phyloP scores from a whole-genome alignment of 2,797 vertebrate species.

The Crenuchus spilurus region DNA sequence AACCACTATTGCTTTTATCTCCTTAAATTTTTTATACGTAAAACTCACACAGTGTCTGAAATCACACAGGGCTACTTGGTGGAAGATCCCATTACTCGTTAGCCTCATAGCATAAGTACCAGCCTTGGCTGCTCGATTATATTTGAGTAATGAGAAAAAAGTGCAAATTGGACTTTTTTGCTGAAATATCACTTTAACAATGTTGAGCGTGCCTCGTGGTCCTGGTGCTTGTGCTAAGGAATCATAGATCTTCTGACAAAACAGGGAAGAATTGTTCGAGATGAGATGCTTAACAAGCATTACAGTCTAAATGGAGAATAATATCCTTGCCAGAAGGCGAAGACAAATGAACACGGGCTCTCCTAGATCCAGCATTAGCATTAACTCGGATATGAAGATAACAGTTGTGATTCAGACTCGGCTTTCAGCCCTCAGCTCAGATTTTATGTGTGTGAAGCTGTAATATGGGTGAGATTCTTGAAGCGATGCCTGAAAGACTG shows the following conservation, averaged over 20 bases:
- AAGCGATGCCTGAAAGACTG: slow-evolving; percentile 13
- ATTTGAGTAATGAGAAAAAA: not conserved
- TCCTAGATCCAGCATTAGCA: not conserved
- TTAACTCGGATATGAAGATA: slow-evolving; percentile 10
- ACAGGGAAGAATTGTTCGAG: not conserved
- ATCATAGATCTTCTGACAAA: not conserved
- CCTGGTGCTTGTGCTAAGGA: not conserved
- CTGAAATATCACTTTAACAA: not conserved
- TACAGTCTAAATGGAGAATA: not conserved
- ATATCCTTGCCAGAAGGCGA: not conserved
- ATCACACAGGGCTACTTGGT: no score
- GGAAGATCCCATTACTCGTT: no score
- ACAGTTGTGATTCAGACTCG: not conserved
- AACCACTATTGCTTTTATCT: no score
- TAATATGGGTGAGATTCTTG: not conserved
- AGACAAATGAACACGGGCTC: not conserved
- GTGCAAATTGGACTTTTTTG: not conserved
- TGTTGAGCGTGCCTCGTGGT: not conserved
- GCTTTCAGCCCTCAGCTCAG: slow-evolving; percentile 1
- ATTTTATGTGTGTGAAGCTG: not conserved
- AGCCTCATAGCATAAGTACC: no score
- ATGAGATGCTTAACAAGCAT: not conserved
- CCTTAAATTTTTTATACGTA: no score
- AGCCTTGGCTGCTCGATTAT: not conserved
- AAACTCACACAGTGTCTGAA: no score